Conservation (phyloP, 1,140 invertebrate species). For the Eumeta japonica region DNA sequence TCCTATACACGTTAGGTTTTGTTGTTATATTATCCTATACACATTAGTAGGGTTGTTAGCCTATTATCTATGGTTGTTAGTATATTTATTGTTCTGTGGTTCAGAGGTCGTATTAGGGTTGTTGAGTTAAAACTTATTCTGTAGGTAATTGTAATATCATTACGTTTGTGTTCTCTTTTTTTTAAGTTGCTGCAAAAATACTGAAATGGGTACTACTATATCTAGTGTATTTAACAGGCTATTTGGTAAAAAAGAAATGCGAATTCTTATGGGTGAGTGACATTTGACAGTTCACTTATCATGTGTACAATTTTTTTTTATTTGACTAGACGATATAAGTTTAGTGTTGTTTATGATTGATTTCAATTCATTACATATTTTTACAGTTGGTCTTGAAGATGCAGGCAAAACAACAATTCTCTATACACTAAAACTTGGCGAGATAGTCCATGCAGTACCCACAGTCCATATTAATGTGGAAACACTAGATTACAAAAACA, state of each 20-base stretch:
- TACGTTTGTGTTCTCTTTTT: constrained; percentile 3
- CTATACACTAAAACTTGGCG: constrained; percentile 95
- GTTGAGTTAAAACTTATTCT: too few relatives aligned
- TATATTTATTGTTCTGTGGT: too few relatives aligned
- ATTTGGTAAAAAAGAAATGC: constrained; percentile 98
- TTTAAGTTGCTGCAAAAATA: constrained; percentile 1
- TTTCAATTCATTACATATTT: constrained; percentile 8
- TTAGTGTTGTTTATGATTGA: constrained; percentile 14
- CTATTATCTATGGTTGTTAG: too few relatives aligned
- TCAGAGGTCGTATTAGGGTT: too few relatives aligned
- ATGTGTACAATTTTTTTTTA: constrained; percentile 30
- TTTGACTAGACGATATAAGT: too few relatives aligned
- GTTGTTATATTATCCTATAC: too few relatives aligned
- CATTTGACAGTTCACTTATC: constrained; percentile 33
- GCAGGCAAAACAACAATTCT: constrained; percentile 98
- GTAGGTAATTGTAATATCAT: constrained; percentile 7
- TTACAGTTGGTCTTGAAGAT: constrained; percentile 85
- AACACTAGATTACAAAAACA: constrained; percentile 96
- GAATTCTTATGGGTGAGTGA: constrained; percentile 90
- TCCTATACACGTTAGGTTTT: too few relatives aligned
- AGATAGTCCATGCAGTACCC: constrained; percentile 97
- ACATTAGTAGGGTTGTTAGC: too few relatives aligned
- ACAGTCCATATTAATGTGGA: constrained; percentile 94
- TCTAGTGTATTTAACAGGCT: constrained; percentile 89
- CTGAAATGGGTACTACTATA: constrained; percentile 90